Percentiles rank a stretch among this genome's conserved stretches.
Evolutionary conservation across 2,113 vertebrate genomes (phyloP).

Genomic region (Mastomys coucha): DNA sequence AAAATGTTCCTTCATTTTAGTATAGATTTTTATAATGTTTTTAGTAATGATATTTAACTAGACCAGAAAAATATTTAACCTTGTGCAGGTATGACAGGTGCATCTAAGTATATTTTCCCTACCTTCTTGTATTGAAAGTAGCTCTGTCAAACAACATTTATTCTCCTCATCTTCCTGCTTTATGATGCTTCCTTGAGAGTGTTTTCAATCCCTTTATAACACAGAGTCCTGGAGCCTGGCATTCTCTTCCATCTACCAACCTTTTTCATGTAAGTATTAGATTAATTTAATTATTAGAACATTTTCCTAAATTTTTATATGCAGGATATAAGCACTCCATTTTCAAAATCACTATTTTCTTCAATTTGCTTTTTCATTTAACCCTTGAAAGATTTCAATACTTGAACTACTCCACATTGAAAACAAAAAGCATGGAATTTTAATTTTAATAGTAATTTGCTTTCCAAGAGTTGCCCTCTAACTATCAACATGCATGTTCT

Average conservation of each 20-base stretch:
- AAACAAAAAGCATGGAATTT: neutral
- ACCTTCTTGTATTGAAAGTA: constrained; percentile 27
- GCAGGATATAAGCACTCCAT: neutral
- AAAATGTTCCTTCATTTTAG: constrained; percentile 43
- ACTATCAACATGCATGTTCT: neutral
- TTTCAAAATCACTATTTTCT: constrained; percentile 48
- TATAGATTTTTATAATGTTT: neutral
- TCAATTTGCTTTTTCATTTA: constrained; percentile 17
- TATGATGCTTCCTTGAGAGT: constrained; percentile 19
- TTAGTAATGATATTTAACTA: constrained; percentile 31
- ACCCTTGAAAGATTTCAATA: neutral
- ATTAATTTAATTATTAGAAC: constrained; percentile 21
- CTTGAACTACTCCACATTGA: neutral
- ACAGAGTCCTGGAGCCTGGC: neutral
- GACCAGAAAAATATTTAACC: neutral
- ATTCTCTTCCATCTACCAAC: neutral
- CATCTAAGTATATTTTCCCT: neutral
- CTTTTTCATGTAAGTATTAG: neutral
- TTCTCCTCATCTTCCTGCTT: neutral
- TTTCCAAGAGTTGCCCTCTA: constrained; percentile 23
- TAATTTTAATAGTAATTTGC: neutral
- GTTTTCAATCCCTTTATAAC: neutral
- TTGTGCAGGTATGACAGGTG: neutral
- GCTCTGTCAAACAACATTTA: constrained; percentile 12
- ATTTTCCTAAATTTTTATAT: constrained; percentile 50